Conservation (phyloP, 2,113 vertebrate genomes). For the Pavo muticus region DNA sequence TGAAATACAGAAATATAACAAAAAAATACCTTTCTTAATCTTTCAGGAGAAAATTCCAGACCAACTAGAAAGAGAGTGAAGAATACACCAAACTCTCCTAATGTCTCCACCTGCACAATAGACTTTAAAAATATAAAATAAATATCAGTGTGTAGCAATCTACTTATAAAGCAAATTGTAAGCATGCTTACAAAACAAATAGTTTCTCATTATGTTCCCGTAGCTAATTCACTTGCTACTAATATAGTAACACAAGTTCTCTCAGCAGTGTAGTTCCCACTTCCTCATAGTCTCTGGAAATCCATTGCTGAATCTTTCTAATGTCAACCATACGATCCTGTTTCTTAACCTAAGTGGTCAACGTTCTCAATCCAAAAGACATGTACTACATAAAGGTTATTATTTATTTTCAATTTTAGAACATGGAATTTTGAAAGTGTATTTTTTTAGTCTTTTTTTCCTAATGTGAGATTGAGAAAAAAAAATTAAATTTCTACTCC, state of each 20-base stretch:
- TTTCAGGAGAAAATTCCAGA: conserved; percentile 97
- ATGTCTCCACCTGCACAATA: conserved; percentile 96
- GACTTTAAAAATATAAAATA: conserved; percentile 79
- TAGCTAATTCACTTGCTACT: neutral
- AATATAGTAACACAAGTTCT: neutral
- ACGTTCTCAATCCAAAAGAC: neutral
- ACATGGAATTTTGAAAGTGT: neutral
- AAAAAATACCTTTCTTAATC: conserved; percentile 89
- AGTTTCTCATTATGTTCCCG: neutral
- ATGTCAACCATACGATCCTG: neutral
- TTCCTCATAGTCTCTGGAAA: neutral
- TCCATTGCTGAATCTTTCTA: neutral
- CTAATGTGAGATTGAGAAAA: neutral
- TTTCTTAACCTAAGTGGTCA: neutral
- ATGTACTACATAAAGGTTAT: fast-evolving
- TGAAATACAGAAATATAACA: neutral
- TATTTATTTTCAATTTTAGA: neutral
- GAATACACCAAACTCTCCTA: conserved; percentile 96
- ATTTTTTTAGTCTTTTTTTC: neutral
- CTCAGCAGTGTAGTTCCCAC: neutral
- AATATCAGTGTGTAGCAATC: neutral
- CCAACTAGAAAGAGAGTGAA: conserved; percentile 99
- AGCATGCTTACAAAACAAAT: neutral
- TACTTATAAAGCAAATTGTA: neutral
- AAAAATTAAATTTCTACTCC: neutral